phyloP scores from a whole-genome alignment of 2,888 invertebrate species.

The Xanthorhoe designata region DNA sequence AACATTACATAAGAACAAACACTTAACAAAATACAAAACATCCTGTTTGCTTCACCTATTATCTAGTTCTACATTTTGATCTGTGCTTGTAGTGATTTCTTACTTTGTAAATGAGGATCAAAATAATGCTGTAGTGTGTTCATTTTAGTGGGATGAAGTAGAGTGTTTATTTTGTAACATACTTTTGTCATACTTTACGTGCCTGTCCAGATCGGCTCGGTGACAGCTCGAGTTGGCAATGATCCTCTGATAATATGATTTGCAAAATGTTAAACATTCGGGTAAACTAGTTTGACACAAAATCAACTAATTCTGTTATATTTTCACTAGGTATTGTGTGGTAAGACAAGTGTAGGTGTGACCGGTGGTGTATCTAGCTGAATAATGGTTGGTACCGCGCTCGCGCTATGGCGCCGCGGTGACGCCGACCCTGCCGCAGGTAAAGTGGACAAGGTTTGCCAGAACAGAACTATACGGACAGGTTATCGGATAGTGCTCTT shows the following conservation, averaged over 20 bases:
- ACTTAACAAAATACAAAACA: conserved; percentile 46
- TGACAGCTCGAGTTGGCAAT: conserved; percentile 69
- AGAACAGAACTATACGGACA: conserved; percentile 69
- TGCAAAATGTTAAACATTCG: conserved; percentile 61
- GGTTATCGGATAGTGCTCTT: conserved; percentile 74
- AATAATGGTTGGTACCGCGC: conserved; percentile 79
- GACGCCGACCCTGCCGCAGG: conserved; percentile 73
- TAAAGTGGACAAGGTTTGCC: conserved; percentile 82
- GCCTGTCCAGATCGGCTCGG: conserved; percentile 68
- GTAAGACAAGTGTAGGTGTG: conserved; percentile 84
- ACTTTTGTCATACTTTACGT: conserved; percentile 70
- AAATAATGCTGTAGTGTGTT: conserved; percentile 33
- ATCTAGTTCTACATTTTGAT: conserved; percentile 56
- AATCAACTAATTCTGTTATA: conserved; percentile 85
- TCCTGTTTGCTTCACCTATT: conserved; percentile 74
- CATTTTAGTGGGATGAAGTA: conserved; percentile 50
- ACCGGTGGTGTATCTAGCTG: conserved; percentile 78
- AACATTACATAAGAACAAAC: conserved; percentile 46
- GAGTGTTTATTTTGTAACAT: conserved; percentile 64
- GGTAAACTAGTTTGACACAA: conserved; percentile 78
- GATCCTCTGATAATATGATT: conserved; percentile 74
- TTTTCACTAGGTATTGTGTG: conserved; percentile 86
- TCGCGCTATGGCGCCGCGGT: conserved; percentile 71
- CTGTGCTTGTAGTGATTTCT: conserved; percentile 76
- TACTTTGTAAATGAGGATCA: conserved; percentile 73